Evolutionary conservation across 2,113 vertebrate species (phyloP).

Genomic region (Arizona elegans): DNA sequence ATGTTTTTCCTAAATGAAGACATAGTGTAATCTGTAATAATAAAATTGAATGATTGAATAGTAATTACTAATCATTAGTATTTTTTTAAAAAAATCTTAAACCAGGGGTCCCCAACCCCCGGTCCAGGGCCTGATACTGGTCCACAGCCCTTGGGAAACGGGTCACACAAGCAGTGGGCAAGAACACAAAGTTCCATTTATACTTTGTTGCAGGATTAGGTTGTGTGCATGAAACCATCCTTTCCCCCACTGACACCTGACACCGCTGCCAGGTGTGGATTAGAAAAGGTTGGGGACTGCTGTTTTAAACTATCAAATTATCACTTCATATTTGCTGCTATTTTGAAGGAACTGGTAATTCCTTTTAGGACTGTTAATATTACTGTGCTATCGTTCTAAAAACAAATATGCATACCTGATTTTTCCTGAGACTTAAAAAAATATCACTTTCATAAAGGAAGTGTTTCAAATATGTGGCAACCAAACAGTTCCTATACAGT

Average conservation of each 20-base stretch:
- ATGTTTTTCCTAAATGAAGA: not conserved
- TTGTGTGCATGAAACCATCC: too few species aligned
- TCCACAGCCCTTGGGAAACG: not conserved
- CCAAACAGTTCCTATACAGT: not conserved
- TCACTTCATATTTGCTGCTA: not conserved
- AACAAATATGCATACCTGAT: conserved; percentile 14
- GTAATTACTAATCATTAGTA: not conserved
- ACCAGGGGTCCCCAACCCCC: not conserved
- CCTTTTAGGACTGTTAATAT: not conserved
- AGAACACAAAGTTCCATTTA: not conserved
- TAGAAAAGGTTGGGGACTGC: too few species aligned
- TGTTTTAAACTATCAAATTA: not conserved
- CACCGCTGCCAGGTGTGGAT: too few species aligned
- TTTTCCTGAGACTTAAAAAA: conserved; percentile 11
- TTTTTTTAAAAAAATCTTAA: not conserved
- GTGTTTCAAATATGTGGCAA: not conserved
- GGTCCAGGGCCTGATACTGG: too few species aligned
- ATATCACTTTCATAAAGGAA: conserved; percentile 5
- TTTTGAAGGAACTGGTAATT: not conserved
- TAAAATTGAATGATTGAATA: not conserved
- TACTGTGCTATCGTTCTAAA: not conserved
- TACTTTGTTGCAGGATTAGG: too few species aligned
- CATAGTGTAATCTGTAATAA: not conserved
- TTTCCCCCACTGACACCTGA: too few species aligned
- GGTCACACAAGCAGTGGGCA: not conserved